These are phyloP conservation scores for Ostrea denselamellosa DNA, from an alignment of 1,140 invertebrate species.

Conservation along the genomic window DNA sequence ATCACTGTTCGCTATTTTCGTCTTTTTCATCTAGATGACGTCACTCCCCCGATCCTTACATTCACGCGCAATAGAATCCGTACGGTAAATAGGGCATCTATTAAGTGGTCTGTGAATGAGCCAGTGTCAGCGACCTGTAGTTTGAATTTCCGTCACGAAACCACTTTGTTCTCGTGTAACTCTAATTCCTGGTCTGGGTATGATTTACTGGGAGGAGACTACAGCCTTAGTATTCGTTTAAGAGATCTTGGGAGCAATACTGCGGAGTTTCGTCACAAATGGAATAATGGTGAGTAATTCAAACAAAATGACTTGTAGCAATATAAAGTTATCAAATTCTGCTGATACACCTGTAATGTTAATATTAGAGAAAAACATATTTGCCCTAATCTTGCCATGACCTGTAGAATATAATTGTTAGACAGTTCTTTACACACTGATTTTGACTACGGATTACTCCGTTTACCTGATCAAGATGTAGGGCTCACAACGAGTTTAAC, in stretches of 20 bases:
- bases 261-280: background rate
- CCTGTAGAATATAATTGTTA: no score
- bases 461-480: no score
- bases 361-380: no score
- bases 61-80: background rate
- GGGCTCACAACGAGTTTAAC: no score
- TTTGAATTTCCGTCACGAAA: background rate
- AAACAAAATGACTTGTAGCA: no score
- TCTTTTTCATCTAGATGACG: background rate
- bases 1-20: background rate
- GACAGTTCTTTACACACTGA: no score
- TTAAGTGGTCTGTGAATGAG: conserved; percentile 2
- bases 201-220: background rate
- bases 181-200: background rate
- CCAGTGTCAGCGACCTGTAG: background rate
- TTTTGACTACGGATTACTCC: no score
- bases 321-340: no score
- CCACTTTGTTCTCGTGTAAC: background rate
- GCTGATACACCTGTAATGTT: no score
- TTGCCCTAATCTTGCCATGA: no score
- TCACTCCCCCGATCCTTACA: background rate
- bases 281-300: background rate
- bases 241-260: background rate
- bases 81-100: background rate
- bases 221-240: background rate